These are phyloP conservation scores for Chroicocephalus ridibundus DNA, from an alignment of 2,113 vertebrate species.

Conservation along the genomic window DNA sequence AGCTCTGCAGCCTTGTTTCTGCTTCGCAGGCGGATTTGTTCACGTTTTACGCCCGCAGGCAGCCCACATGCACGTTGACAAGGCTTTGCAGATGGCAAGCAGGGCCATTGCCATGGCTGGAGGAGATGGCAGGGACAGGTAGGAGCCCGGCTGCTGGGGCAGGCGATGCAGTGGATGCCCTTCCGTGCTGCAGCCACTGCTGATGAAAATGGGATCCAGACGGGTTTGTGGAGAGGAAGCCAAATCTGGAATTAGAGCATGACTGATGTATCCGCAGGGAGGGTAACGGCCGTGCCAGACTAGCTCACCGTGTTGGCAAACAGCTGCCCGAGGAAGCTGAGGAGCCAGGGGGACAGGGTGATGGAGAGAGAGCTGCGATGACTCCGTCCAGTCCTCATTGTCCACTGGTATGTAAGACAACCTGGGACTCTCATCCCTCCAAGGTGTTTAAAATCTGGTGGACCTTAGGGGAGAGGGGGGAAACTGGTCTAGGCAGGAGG, in stretches of 20 bases:
- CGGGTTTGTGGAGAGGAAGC: not conserved
- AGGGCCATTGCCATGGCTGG: not conserved
- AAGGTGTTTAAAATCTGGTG: not conserved
- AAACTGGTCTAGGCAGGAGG: not conserved
- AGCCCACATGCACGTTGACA: fast-evolving
- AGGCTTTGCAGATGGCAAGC: not conserved
- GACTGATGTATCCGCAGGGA: not conserved
- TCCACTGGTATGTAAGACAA: not conserved
- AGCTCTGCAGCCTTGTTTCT: not conserved
- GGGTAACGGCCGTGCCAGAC: fast-evolving
- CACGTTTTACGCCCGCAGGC: fast-evolving
- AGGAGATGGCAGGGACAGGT: not conserved
- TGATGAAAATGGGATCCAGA: not conserved
- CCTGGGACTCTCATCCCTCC: not conserved
- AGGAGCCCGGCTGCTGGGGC: fast-evolving
- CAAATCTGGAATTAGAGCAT: not conserved
- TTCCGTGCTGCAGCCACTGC: not conserved
- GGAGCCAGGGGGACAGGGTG: not conserved
- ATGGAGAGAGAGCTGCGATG: not conserved
- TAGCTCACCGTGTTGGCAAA: not conserved
- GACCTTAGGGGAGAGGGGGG: not conserved
- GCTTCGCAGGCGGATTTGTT: not conserved
- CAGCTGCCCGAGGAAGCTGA: not conserved
- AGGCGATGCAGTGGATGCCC: fast-evolving
- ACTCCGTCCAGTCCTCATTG: not conserved